Evolutionary conservation across 1,140 invertebrate species (phyloP).

Genomic region (Camponotus floridanus): DNA sequence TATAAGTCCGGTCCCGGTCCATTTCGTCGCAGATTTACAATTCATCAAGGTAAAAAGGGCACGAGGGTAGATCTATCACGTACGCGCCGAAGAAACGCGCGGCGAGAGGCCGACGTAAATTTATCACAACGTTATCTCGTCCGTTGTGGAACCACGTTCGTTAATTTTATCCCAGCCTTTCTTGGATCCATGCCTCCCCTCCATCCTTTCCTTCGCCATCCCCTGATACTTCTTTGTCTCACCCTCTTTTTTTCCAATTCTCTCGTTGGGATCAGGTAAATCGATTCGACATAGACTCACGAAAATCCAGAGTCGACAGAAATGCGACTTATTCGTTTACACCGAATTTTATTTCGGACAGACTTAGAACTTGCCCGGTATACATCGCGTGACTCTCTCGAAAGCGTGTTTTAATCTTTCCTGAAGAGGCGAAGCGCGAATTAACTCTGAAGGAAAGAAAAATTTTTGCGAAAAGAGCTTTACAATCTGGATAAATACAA

Average conservation of each 20-base stretch:
- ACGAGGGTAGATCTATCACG: slow-evolving; percentile 74
- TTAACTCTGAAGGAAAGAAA: neutral
- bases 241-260: slow-evolving; percentile 31
- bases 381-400: slow-evolving; percentile 37
- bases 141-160: slow-evolving; percentile 75
- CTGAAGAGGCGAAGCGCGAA: neutral
- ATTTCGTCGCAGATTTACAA: slow-evolving; percentile 56
- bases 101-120: slow-evolving; percentile 76
- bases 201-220: slow-evolving; percentile 14
- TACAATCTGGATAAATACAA: neutral
- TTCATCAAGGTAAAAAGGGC: slow-evolving; percentile 65
- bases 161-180: slow-evolving; percentile 77
- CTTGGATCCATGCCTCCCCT: neutral
- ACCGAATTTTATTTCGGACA: neutral
- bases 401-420: neutral
- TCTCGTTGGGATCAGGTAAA: slow-evolving; percentile 47
- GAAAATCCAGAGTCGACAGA: slow-evolving; percentile 49
- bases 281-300: slow-evolving; percentile 32
- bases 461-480: neutral
- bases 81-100: slow-evolving; percentile 64
- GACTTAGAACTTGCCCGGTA: neutral
- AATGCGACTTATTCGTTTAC: slow-evolving; percentile 56
- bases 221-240: neutral
- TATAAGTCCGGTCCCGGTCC: neutral
- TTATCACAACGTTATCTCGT: slow-evolving; percentile 83